Base-by-base conservation (phyloP, 1,140 invertebrate genomes). In the Linepithema humile region DNA sequence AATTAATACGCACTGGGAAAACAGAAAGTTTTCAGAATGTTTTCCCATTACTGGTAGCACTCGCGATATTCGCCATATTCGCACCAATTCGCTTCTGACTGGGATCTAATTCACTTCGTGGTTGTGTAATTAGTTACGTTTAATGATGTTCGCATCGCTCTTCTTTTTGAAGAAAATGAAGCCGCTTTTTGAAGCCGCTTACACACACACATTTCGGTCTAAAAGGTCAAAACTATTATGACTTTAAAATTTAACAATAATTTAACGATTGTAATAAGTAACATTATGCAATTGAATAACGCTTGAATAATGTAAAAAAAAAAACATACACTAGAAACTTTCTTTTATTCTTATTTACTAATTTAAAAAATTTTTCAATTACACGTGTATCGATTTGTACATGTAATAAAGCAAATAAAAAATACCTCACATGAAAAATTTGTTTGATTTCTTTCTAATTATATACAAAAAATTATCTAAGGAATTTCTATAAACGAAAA, bases 1-100 rank as follows among this genome's bases (percentile, higher is more conserved):
- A 88, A 90, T 90, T 90, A 89, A 86, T 88, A 90, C 75, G 82
- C 62, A 77, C 73, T 72, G 50, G 62, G 53, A 70, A 78, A 80
- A 88, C 72, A 84, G 67, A 85, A 89, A 87, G 74, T 67, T 88
- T 86, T 82, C 62, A 60, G 59, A 53, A 85, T 78, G 82, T 86
- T 88, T 90, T 89, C 82, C 64, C 67, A 87, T 87, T 89, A 85
- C 57, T 43, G 29, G 57, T 48, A 45, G 53, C 75, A 20, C 65
- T 69, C 75, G 64, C 75, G 75, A 80, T 70, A 48, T 55, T 69
- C 75, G 64, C 75, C 64, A 80, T 70, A 48, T 55, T 78, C 62
- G 23, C 70, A 40, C 75, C 64, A 48, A 80, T 80, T 69, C 75
- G 38, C 35, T n/a, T 32, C 75, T 78, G 64, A 80, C 64, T 80